Percentiles rank a stretch among this genome's conserved stretches.
phyloP scores from a whole-genome alignment of 2,888 invertebrate genomes.

The Aproaerema taeniolella region DNA sequence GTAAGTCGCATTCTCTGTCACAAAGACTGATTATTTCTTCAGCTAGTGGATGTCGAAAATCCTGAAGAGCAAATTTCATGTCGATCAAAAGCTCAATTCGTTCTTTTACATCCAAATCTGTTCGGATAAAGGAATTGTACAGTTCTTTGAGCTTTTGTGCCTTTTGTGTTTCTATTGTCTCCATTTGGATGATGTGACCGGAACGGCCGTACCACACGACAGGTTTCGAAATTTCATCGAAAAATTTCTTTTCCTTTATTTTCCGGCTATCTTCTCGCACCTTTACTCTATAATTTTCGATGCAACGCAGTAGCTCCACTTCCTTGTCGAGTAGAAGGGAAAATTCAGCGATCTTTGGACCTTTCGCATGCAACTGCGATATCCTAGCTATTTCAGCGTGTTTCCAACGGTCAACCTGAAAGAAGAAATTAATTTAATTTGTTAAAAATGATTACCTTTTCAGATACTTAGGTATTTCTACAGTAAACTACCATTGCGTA shows the following conservation, averaged over 20 bases:
- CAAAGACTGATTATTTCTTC: constrained; percentile 80
- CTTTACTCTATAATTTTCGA: constrained; percentile 81
- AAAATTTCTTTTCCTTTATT: constrained; percentile 78
- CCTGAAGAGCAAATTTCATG: constrained; percentile 81
- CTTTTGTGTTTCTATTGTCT: constrained; percentile 87
- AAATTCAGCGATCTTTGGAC: constrained; percentile 83
- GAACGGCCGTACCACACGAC: constrained; percentile 86
- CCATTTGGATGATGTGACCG: constrained; percentile 84
- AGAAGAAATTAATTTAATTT: constrained; percentile 1
- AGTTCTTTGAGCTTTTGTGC: constrained; percentile 85
- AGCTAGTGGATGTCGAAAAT: constrained; percentile 75
- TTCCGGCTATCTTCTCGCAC: constrained; percentile 78
- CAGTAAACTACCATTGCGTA: constrained; percentile 74
- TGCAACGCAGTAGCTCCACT: constrained; percentile 81
- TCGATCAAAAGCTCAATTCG: constrained; percentile 83
- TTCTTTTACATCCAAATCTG: constrained; percentile 78
- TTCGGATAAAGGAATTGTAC: constrained; percentile 81
- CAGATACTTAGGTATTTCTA: background rate
- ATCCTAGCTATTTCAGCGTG: constrained; percentile 80
- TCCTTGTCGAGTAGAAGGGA: constrained; percentile 84
- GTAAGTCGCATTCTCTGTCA: constrained; percentile 83
- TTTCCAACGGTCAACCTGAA: constrained; percentile 82
- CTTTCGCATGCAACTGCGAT: constrained; percentile 79
- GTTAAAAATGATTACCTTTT: too few species aligned
- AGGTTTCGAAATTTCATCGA: constrained; percentile 83